Evolutionary conservation across 2,113 vertebrate genomes (phyloP), one percentile per base, ranked within the genome.

Genomic region (Micromys minutus): DNA sequence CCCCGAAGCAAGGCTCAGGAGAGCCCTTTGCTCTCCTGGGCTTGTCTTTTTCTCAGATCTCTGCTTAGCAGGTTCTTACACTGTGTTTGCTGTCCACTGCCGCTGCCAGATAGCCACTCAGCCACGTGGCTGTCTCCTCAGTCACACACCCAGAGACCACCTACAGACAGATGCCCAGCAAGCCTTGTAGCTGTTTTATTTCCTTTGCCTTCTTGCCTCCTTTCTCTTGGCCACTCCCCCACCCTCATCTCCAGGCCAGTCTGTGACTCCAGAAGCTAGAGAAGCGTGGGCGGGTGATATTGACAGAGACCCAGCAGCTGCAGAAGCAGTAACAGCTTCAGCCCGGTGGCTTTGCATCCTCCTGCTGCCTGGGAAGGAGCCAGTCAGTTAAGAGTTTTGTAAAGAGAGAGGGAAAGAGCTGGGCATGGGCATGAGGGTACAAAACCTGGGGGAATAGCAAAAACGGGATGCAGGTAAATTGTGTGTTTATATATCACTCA

Each of bases 281-380:
- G 61, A 59, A 1, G 94, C 80, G 95, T 69, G 96, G 96, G 97
- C 90, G 94, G 87, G 87, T 74, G 97, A 29, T 47, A 31, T 3
- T 9, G 92, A 76, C 90, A 8, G 65, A 55, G 63, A 22, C 83
- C 22, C 7, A 0, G 89, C 7, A 0, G 89, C 50, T 16, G 92
- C 80, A 1, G 74, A 57, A 16, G 86, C 85, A 6, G 24, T 69
- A 2, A 22, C 19, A 1, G 67, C 47, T 1, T 85, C 90, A 19
- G 94, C 95, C n/a, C n/a, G 17, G 71, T 6, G 34, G 81, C 2
- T 42, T 55, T 8, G n/a, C 42, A 15, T 45, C 50, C 8, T 7
- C 80, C 65, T 55, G 36, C 86, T 50, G 85, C 63, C 24, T 0
- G 59, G 67, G 12, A 4, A 50, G 36, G 67, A 55, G 67, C 50